These are phyloP conservation scores for Macaria liturata DNA, from an alignment of 2,888 invertebrate genomes.

Conservation along the genomic window DNA sequence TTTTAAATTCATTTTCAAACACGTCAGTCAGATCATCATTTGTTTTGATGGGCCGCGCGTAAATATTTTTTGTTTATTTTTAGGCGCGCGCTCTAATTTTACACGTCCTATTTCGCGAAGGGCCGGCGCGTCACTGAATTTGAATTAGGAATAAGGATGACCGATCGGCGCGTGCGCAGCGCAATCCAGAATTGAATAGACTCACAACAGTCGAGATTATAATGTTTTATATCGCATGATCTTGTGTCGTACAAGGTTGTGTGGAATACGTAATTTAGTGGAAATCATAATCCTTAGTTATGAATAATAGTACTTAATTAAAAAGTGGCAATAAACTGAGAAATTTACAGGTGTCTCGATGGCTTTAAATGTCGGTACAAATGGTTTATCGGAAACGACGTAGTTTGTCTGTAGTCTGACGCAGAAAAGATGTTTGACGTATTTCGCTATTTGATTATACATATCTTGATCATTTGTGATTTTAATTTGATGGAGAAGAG, in stretches of 20 bases:
- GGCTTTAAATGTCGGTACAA: no score
- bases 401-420: no score
- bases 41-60: not conserved
- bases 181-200: constrained; percentile 25
- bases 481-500: no score
- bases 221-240: constrained; percentile 17
- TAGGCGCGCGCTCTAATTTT: constrained; percentile 2
- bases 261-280: no score
- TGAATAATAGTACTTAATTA: no score
- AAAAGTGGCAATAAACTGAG: no score
- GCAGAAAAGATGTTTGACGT: no score
- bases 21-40: not conserved
- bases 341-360: no score
- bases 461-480: no score
- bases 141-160: constrained; percentile 17
- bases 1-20: constrained; percentile 8
- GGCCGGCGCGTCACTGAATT: constrained; percentile 26
- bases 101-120: constrained; percentile 22
- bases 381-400: no score
- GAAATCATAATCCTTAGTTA: no score
- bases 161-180: constrained; percentile 28
- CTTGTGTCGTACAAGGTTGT: constrained; percentile 1
- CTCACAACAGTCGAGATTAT: constrained; percentile 23
- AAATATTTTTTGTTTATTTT: constrained; percentile 8
- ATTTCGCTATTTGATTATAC: no score